Evolutionary conservation across 2,113 vertebrate genomes (phyloP).

Genomic region (Oostethus manadensis): DNA sequence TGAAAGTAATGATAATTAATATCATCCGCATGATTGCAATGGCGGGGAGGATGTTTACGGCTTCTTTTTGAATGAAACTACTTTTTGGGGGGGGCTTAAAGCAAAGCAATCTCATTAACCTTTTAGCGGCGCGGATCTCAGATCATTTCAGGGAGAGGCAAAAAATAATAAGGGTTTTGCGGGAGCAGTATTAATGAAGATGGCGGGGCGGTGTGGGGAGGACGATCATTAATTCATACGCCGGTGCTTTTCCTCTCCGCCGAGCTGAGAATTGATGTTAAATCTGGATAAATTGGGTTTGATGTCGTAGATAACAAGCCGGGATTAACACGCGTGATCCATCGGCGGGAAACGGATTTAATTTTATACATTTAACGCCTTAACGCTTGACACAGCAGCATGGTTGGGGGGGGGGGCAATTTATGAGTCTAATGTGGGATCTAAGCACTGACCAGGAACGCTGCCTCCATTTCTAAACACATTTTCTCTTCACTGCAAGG

Average conservation of each 20-base stretch:
- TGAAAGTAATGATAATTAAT: constrained; percentile 79
- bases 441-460: constrained; percentile 50
- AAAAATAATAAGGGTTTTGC: constrained; percentile 29
- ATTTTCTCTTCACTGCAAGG: too few species aligned
- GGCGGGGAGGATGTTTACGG: constrained; percentile 63
- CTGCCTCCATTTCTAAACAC: constrained; percentile 8
- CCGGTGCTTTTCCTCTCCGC: constrained; percentile 53
- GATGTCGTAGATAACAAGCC: constrained; percentile 62
- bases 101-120: constrained; percentile 59
- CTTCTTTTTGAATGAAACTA: constrained; percentile 50
- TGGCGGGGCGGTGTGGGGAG: constrained; percentile 7
- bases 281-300: constrained; percentile 62
- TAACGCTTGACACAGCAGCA: constrained; percentile 10
- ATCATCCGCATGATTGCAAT: constrained; percentile 69
- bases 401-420: constrained; percentile 59
- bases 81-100: constrained; percentile 42
- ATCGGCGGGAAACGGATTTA: constrained; percentile 37
- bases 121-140: constrained; percentile 57
- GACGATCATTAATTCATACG: constrained; percentile 38
- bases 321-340: constrained; percentile 50
- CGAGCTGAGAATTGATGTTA: constrained; percentile 56
- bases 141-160: constrained; percentile 41
- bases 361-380: constrained; percentile 26
- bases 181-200: constrained; percentile 37
- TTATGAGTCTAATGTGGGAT: constrained; percentile 51